phyloP scores from a whole-genome alignment of 2,797 vertebrate species.

The Karalla daura region DNA sequence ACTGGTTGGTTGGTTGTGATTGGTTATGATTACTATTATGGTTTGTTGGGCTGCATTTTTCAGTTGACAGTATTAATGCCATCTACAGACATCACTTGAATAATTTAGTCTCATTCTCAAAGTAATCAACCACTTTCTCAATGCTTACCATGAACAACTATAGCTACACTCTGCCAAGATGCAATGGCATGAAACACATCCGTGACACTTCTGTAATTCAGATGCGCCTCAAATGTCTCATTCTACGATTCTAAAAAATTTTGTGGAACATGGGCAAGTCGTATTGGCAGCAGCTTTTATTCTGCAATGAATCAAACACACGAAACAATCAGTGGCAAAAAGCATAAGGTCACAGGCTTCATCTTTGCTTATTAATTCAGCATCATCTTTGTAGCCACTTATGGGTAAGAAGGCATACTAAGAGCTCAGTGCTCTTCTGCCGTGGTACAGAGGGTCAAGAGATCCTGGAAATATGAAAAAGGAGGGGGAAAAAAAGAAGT shows the following conservation, averaged over 20 bases:
- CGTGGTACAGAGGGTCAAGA: neutral
- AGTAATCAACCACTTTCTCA: neutral
- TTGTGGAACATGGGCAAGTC: too few species aligned
- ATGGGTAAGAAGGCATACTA: neutral
- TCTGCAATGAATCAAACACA: too few species aligned
- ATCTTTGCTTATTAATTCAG: neutral
- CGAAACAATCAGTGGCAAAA: too few species aligned
- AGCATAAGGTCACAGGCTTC: neutral
- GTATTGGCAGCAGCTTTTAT: too few species aligned
- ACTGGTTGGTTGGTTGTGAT: too few species aligned
- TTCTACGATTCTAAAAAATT: too few species aligned
- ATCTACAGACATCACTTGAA: neutral
- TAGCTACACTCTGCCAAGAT: too few species aligned
- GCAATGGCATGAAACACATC: too few species aligned
- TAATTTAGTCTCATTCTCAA: neutral
- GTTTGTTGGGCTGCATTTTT: neutral
- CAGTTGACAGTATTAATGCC: neutral
- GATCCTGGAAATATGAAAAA: neutral
- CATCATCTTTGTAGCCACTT: neutral
- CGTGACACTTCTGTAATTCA: too few species aligned
- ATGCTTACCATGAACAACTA: conserved; percentile 5
- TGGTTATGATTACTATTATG: too few species aligned
- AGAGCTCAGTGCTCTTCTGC: neutral
- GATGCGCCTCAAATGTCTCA: too few species aligned
- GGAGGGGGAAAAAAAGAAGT: neutral